These are phyloP conservation scores for Monochamus saltuarius DNA, from an alignment of 1,140 invertebrate genomes.

Conservation along the genomic window DNA sequence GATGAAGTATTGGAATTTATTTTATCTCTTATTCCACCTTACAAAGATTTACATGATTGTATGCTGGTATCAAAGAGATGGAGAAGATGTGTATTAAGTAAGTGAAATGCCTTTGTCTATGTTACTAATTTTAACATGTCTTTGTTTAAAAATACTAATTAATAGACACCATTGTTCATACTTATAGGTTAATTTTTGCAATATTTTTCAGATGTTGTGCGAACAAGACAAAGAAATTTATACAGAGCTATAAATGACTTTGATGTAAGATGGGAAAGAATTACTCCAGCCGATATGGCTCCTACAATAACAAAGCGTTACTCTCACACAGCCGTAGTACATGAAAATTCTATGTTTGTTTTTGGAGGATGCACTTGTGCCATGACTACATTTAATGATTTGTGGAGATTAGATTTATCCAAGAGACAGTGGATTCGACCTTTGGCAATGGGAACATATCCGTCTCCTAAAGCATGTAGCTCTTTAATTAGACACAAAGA, in stretches of 20 bases:
- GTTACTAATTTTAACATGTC: not conserved
- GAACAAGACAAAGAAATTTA: slow-evolving; percentile 67
- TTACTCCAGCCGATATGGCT: slow-evolving; percentile 56
- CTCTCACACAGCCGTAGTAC: slow-evolving; percentile 86
- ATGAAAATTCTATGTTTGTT: slow-evolving; percentile 86
- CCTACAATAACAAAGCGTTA: slow-evolving; percentile 84
- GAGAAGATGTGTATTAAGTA: slow-evolving; percentile 79
- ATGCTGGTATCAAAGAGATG: slow-evolving; percentile 83
- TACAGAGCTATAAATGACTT: slow-evolving; percentile 68
- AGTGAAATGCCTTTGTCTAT: slow-evolving; percentile 44
- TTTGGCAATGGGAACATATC: slow-evolving; percentile 83
- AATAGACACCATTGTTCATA: not conserved
- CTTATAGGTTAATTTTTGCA: not conserved
- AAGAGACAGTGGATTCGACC: slow-evolving; percentile 80
- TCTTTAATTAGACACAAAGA: slow-evolving; percentile 85
- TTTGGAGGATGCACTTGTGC: slow-evolving; percentile 96
- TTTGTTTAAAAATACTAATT: not conserved
- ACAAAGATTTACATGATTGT: slow-evolving; percentile 84
- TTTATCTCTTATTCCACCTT: slow-evolving; percentile 83
- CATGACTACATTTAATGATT: slow-evolving; percentile 94
- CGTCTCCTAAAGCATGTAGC: slow-evolving; percentile 93
- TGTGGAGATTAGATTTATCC: slow-evolving; percentile 91
- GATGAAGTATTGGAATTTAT: slow-evolving; percentile 94
- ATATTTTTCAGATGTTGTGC: slow-evolving; percentile 67
- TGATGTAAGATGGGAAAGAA: slow-evolving; percentile 68